phyloP scores from a whole-genome alignment of 2,797 vertebrate genomes.

The Acropternis orthonyx region DNA sequence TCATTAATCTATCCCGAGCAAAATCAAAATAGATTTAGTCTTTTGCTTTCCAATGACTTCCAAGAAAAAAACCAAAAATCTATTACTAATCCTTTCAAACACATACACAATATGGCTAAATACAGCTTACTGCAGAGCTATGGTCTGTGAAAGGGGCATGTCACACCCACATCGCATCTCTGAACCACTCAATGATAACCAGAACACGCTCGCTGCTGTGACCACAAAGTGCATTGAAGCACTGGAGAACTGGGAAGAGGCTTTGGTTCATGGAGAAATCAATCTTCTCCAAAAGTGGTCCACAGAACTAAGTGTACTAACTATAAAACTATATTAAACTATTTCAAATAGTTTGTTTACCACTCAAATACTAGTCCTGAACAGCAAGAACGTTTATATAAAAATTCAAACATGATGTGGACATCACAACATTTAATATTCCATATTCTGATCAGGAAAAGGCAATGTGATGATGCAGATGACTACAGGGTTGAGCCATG shows the following conservation, averaged over 20 bases:
- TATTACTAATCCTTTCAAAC: slow-evolving; percentile 22
- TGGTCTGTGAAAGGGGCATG: background rate
- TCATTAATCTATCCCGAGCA: slow-evolving; percentile 10
- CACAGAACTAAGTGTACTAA: background rate
- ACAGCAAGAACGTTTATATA: background rate
- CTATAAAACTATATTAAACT: background rate
- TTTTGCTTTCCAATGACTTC: slow-evolving; percentile 30
- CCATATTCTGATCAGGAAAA: background rate
- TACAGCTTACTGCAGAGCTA: background rate
- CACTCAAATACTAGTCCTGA: background rate
- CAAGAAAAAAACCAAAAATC: background rate
- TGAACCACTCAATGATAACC: background rate
- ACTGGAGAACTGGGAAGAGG: background rate
- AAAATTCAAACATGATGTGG: background rate
- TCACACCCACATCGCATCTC: background rate
- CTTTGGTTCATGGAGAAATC: background rate
- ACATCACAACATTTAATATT: background rate
- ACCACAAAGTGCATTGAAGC: background rate
- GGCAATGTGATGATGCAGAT: background rate
- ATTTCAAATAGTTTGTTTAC: background rate
- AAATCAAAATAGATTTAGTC: slow-evolving; percentile 30
- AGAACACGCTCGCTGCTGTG: background rate
- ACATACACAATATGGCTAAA: background rate
- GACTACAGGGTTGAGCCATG: background rate
- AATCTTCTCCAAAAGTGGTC: background rate